phyloP scores from a whole-genome alignment of 2,888 invertebrate genomes.

The Girardia tigrina region DNA sequence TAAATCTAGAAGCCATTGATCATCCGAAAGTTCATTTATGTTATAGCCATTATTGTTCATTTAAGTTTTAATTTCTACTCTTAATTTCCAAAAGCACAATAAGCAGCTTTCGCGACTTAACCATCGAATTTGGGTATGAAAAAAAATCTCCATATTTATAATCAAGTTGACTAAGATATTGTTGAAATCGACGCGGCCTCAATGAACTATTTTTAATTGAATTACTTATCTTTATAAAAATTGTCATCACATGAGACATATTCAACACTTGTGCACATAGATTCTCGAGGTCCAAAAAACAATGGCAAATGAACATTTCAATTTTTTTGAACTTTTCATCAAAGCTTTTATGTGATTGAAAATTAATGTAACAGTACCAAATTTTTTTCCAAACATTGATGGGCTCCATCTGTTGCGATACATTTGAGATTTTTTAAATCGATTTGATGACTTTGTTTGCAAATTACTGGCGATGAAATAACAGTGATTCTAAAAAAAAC shows the following conservation, averaged over 20 bases:
- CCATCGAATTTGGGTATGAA: neutral
- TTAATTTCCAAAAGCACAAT: neutral
- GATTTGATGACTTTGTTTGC: neutral
- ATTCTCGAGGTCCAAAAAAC: neutral
- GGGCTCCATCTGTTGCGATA: neutral
- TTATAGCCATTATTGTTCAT: neutral
- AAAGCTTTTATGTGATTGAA: neutral
- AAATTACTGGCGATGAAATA: too few relatives aligned
- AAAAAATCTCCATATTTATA: neutral
- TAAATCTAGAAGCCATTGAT: neutral
- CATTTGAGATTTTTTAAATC: neutral
- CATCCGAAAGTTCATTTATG: neutral
- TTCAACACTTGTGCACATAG: neutral
- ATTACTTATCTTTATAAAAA: neutral
- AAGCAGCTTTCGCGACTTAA: neutral
- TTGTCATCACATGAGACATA: neutral
- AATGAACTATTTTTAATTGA: neutral
- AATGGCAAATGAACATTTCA: neutral
- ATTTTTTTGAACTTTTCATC: neutral
- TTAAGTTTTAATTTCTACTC: too few relatives aligned
- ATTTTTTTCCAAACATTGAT: neutral
- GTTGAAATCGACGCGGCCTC: neutral
- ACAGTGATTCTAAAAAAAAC: too few relatives aligned
- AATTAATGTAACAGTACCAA: neutral
- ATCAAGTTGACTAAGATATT: neutral